These are phyloP conservation scores for Helleia helle DNA, from an alignment of 2,888 invertebrate species.

Conservation along the genomic window DNA sequence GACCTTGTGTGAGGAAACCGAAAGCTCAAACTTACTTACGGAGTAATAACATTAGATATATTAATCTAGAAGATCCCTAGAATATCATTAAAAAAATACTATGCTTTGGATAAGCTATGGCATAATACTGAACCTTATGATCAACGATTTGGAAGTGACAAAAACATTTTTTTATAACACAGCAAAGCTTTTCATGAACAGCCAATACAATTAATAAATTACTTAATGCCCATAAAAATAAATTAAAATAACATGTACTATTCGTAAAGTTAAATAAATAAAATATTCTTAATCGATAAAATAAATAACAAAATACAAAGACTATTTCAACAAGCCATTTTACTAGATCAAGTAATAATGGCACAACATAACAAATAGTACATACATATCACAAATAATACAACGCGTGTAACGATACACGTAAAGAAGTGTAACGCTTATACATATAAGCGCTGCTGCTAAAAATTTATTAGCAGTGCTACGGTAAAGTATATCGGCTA, in stretches of 20 bases:
- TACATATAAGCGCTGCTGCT: no score
- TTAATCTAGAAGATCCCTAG: conserved; percentile 4
- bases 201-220: conserved; percentile 1
- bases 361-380: conserved; percentile 1
- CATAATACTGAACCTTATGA: conserved; percentile 48
- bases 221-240: neutral
- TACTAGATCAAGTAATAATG: neutral
- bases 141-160: conserved; percentile 21
- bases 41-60: conserved; percentile 10
- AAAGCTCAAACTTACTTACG: conserved; percentile 11
- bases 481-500: no score
- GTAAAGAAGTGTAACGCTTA: no score
- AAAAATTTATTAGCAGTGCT: no score
- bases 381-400: conserved; percentile 3
- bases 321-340: neutral
- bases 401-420: no score
- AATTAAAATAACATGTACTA: neutral
- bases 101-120: conserved; percentile 42
- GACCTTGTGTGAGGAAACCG: conserved; percentile 23
- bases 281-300: neutral
- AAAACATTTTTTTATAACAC: conserved; percentile 12
- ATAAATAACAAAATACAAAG: conserved; percentile 1
- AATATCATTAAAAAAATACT: conserved; percentile 37
- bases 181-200: conserved; percentile 18
- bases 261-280: neutral